Base-by-base conservation (phyloP, 1,140 invertebrate genomes). In the Zelostemma sp. region DNA sequence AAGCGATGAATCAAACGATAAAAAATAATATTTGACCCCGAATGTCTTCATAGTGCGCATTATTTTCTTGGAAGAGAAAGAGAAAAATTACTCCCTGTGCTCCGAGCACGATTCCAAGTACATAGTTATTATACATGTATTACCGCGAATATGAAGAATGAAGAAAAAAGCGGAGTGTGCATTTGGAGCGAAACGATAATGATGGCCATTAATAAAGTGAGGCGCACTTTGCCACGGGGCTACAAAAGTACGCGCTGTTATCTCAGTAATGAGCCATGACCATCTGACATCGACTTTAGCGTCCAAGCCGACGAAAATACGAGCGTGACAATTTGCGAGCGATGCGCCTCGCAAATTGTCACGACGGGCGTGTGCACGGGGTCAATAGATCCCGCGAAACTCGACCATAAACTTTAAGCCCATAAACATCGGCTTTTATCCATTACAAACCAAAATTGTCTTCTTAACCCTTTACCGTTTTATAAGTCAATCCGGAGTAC, bases 211-310 rank as follows among this genome's bases (percentile, higher is more conserved):
- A 76, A 77, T 77, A 76, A 75, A 74, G 60, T 55, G 50, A 18
- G 48, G 65, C 57, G 56, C 40, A 15, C 40, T 41, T 68, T 43
- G 50, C 50, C 51, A 40, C 51, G 33, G 43, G 49, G 68, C 46
- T 58, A 64, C 40, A 41, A 60, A 70, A 63, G 54, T 75, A 47
- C 57, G 57, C 59, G 41, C 56, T 28, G 68, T 78, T 79, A 79
- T 79, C 77, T 76, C 66, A 50, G 67, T 78, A 79, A 79, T 77
- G 77, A 78, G 77, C 68, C 77, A 59, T 78, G 74, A 78, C 74
- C 75, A 77, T 79, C 75, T 73, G 72, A 76, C 72, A 71, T 65
- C 61, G 57, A 53, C 46, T 63, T 59, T 58, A 48, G 54, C 49
- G 58, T 60, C 63, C 50, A 50, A 58, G 55, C 15, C 58, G 45